Conservation (phyloP, 2,888 invertebrate genomes). For the Drosophila emarginata region DNA sequence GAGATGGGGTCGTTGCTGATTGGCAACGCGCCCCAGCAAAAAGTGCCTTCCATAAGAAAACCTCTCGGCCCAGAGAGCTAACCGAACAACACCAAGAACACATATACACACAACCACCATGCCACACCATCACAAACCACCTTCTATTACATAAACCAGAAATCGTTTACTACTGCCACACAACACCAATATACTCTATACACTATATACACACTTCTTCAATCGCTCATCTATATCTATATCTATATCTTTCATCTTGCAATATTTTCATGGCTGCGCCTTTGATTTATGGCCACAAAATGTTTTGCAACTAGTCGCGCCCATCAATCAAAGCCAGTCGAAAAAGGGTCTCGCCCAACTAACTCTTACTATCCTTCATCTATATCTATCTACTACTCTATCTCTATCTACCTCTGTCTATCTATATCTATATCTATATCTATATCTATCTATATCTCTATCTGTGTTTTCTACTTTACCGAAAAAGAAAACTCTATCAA, state of each 20-base stretch:
- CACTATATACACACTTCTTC: slow-evolving; percentile 10
- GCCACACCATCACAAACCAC: slow-evolving; percentile 31
- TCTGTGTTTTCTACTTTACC: slow-evolving; percentile 49
- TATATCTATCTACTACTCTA: slow-evolving; percentile 42
- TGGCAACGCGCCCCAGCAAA: slow-evolving; percentile 22
- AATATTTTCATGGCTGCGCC: slow-evolving; percentile 46
- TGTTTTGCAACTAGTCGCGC: slow-evolving; percentile 80
- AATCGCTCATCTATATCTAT: slow-evolving; percentile 29
- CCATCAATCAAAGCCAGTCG: slow-evolving; percentile 63
- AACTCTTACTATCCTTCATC: slow-evolving; percentile 43
- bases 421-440: slow-evolving; percentile 29
- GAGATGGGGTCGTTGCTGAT: slow-evolving; percentile 43
- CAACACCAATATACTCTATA: slow-evolving; percentile 15
- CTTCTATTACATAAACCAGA: slow-evolving; percentile 57
- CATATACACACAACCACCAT: slow-evolving; percentile 36
- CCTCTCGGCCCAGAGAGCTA: slow-evolving; percentile 41
- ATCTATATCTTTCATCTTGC: slow-evolving; percentile 14
- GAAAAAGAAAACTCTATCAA: slow-evolving; percentile 62
- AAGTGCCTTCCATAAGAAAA: slow-evolving; percentile 68
- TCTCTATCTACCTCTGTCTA: slow-evolving; percentile 43
- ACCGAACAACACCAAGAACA: slow-evolving; percentile 35
- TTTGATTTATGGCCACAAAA: slow-evolving; percentile 70
- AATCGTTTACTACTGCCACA: slow-evolving; percentile 46
- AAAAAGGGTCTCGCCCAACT: slow-evolving; percentile 33
- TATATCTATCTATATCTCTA: slow-evolving; percentile 32